Conservation (phyloP, 2,888 invertebrate genomes). For the Cheilosia vernalis region DNA sequence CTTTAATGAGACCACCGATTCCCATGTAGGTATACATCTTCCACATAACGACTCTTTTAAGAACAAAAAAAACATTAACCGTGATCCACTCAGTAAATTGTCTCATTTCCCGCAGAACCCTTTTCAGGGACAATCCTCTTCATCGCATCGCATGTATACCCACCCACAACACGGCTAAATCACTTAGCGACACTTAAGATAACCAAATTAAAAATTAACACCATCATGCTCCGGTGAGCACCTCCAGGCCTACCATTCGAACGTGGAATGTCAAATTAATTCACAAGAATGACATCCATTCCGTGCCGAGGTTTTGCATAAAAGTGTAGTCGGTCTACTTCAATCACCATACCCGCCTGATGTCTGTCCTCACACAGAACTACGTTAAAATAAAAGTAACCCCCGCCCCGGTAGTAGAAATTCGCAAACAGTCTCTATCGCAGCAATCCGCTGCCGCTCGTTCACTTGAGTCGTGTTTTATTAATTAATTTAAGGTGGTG, state of each 20-base stretch:
- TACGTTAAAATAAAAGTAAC: neutral
- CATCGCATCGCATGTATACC: too few relatives aligned
- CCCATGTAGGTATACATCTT: too few relatives aligned
- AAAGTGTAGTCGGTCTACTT: conserved; percentile 20
- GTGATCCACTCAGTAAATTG: too few relatives aligned
- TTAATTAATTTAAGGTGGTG: conserved; percentile 60
- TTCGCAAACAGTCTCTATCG: conserved; percentile 33
- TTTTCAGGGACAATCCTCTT: too few relatives aligned
- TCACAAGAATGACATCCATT: conserved; percentile 23
- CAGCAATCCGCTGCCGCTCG: conserved; percentile 15
- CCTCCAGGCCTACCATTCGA: neutral
- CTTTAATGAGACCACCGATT: too few relatives aligned
- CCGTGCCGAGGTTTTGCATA: conserved; percentile 13
- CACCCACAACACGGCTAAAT: neutral
- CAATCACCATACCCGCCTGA: conserved; percentile 12
- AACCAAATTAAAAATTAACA: conserved; percentile 33
- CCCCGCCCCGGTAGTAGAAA: neutral
- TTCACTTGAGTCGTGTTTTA: conserved; percentile 54
- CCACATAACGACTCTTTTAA: too few relatives aligned
- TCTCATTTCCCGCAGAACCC: too few relatives aligned
- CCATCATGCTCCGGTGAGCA: conserved; percentile 6
- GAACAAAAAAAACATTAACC: too few relatives aligned
- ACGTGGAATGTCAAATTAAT: conserved; percentile 23
- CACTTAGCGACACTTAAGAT: conserved; percentile 14
- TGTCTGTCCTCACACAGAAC: neutral